These are phyloP conservation scores for Sebastes dallii DNA, from an alignment of 2,797 vertebrate species.

Conservation along the genomic window DNA sequence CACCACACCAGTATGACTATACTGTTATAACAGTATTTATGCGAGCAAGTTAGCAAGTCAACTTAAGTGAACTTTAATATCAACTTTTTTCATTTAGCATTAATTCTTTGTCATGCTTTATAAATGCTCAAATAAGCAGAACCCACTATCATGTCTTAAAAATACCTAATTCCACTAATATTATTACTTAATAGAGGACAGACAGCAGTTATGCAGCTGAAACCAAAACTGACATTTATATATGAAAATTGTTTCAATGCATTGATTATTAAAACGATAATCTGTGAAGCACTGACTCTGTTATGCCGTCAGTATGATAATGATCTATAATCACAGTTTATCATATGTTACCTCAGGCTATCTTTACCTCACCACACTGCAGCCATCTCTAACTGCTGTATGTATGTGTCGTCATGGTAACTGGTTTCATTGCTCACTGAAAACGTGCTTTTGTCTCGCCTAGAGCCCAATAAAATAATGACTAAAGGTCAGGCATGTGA, in stretches of 20 bases:
- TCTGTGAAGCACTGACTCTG: background rate
- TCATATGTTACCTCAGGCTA: background rate
- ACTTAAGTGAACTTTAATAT: background rate
- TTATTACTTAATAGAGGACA: background rate
- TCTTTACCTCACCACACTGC: background rate
- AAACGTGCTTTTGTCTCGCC: background rate
- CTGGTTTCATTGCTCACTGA: conserved; percentile 1
- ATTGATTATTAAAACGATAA: background rate
- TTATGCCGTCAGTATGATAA: background rate
- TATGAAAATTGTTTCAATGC: background rate
- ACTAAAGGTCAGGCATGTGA: background rate
- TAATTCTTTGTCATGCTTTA: background rate
- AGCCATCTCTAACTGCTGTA: background rate
- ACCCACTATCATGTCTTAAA: background rate
- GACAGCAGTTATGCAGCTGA: background rate
- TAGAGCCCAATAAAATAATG: background rate
- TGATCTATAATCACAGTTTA: background rate
- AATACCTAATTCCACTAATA: background rate
- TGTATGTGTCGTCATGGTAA: conserved; percentile 1
- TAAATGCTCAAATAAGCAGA: background rate
- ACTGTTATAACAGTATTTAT: background rate
- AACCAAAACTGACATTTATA: background rate
- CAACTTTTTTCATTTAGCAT: background rate
- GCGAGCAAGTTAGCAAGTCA: background rate
- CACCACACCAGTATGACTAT: background rate